phyloP scores from a whole-genome alignment of 2,888 invertebrate genomes.

The Miltochrista miniata region DNA sequence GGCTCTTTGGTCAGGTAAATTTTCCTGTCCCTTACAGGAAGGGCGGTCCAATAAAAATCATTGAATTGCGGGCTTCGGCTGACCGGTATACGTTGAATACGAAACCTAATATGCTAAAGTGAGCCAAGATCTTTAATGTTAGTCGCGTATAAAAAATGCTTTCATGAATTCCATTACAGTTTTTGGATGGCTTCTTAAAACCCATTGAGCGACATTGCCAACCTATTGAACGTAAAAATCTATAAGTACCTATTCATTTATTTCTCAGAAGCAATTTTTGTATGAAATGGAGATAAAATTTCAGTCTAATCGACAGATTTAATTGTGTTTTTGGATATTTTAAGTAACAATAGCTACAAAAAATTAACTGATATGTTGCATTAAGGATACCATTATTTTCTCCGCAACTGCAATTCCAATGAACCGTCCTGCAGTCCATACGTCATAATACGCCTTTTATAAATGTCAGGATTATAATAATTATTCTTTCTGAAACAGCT shows the following conservation, averaged over 20 bases:
- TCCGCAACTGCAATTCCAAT: too few species aligned
- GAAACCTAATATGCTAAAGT: constrained; percentile 54
- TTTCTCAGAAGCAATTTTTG: not conserved
- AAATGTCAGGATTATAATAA: too few species aligned
- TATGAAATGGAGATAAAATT: not conserved
- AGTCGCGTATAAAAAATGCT: constrained; percentile 31
- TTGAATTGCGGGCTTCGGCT: constrained; percentile 63
- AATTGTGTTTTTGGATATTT: too few species aligned
- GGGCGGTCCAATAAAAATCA: constrained; percentile 69
- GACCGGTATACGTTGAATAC: constrained; percentile 49
- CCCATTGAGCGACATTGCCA: not conserved
- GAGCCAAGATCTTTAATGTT: constrained; percentile 51
- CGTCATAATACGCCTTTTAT: too few species aligned
- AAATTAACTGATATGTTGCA: too few species aligned
- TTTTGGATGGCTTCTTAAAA: not conserved
- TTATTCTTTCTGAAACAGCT: too few species aligned
- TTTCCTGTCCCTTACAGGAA: constrained; percentile 61
- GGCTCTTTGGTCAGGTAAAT: constrained; percentile 60
- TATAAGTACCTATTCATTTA: too few species aligned
- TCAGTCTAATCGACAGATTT: too few species aligned
- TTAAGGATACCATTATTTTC: too few species aligned
- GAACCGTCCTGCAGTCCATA: too few species aligned
- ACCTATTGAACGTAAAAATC: too few species aligned
- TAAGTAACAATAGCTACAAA: too few species aligned
- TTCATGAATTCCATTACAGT: constrained; percentile 15